phyloP scores from a whole-genome alignment of 2,888 invertebrate species.

The Callyntrura sp. region DNA sequence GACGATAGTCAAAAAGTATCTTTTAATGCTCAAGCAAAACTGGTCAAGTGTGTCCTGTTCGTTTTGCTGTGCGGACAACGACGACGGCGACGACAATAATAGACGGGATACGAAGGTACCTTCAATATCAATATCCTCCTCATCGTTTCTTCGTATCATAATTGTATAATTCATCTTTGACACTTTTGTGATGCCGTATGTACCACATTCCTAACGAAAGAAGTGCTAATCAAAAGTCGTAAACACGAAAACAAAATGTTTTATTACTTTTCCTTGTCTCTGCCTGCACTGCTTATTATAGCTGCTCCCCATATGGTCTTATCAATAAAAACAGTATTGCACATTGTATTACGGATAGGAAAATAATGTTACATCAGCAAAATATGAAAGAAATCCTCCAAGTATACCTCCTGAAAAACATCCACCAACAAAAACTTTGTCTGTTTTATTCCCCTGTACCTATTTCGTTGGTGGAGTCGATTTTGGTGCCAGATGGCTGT shows the following conservation, averaged over 20 bases:
- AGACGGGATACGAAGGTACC: slow-evolving; percentile 28
- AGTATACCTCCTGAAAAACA: slow-evolving; percentile 13
- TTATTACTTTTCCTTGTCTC: slow-evolving; percentile 34
- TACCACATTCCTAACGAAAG: background rate
- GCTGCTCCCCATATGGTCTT: background rate
- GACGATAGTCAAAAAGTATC: background rate
- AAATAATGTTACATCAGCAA: slow-evolving; percentile 47
- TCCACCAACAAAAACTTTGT: slow-evolving; percentile 3
- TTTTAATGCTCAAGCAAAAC: slow-evolving; percentile 54
- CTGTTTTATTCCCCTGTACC: background rate
- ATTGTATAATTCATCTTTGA: slow-evolving; percentile 71
- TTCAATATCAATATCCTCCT: slow-evolving; percentile 45
- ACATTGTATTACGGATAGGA: slow-evolving; percentile 4
- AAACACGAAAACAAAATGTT: slow-evolving; percentile 31
- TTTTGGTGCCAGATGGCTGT: slow-evolving; percentile 41
- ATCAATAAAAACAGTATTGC: background rate
- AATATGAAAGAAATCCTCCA: background rate
- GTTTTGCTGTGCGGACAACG: background rate
- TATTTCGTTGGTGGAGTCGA: background rate
- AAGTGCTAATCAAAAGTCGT: slow-evolving; percentile 52
- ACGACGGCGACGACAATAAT: background rate
- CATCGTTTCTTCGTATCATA: slow-evolving; percentile 39
- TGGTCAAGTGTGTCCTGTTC: slow-evolving; percentile 59
- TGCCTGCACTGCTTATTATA: background rate
- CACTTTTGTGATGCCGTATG: slow-evolving; percentile 41